Evolutionary conservation across 2,888 invertebrate genomes (phyloP), one percentile per base, ranked within the genome.

Genomic region (Atherix ibis): DNA sequence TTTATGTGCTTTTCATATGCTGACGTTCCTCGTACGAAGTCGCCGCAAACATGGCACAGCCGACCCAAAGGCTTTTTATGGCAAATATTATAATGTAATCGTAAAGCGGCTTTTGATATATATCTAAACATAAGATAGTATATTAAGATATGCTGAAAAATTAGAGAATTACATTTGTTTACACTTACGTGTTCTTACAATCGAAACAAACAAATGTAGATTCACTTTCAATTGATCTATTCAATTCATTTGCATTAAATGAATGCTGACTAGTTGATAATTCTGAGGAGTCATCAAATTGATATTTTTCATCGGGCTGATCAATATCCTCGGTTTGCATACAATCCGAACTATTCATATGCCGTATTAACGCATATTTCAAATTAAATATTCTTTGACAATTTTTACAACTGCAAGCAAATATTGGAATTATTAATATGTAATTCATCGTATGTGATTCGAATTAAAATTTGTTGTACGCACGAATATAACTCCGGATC

Each of bases 21-120:
- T 10, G 30, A 17, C 18, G 35, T 39, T n/a, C 36, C 39, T 12
- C 33, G 24, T 13, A 39, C 5, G 24, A 36, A 19, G 15, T 31
- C 27, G n/a, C 36, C 39, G 24, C 39, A 39, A 10, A 39, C 36
- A 27, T 39, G 39, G 18, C 39, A 39, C 8, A 39, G 35, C 22
- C 36, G 35, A 4, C 39, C 39, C 15, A 28, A 27, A 5, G 35
- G 13, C 12, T 35, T 32, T n/a, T 35, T 32, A 18, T 35, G 38
- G 15, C 32, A 35, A 30, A 29, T 27, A 26, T 32, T 30, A 19
- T 35, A 32, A 38, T 38, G 38, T 27, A 29, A 28, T 29, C 35
- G 35, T 17, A 38, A 24, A 17, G 35, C 31, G 10, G 22, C 13
- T 4, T 12, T 26, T 5, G 38, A 32, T 14, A 26, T 27, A 29